A percentile compares a stretch with the other conserved stretches of the same genome.
Evolutionary conservation across 2,113 vertebrate species (phyloP).

Genomic region (Apistogramma diplotaenia): DNA sequence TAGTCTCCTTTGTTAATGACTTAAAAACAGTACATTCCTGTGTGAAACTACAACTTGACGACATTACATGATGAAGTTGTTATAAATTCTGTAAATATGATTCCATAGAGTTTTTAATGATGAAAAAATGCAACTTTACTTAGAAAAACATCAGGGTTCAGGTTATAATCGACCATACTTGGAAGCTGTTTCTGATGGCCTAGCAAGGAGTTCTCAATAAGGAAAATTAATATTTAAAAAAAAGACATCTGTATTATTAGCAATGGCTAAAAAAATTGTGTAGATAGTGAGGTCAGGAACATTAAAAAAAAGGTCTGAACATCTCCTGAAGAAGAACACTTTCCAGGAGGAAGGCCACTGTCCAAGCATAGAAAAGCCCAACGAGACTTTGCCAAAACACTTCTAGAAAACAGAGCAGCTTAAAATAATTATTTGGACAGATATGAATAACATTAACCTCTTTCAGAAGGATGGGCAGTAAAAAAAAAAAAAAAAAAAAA

Average conservation of each 20-base stretch:
- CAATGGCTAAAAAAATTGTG: too few species aligned
- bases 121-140: not conserved
- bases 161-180: not conserved
- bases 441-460: not conserved
- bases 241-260: too few species aligned
- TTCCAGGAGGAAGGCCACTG: not conserved
- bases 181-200: not conserved
- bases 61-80: not conserved
- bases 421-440: not conserved
- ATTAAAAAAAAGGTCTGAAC: too few species aligned
- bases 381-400: not conserved
- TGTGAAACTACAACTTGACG: not conserved
- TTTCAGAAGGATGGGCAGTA: not conserved
- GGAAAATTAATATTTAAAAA: too few species aligned
- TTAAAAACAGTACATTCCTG: not conserved
- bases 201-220: too few species aligned
- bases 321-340: not conserved
- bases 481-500: not conserved
- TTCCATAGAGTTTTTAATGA: too few species aligned
- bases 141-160: too few species aligned
- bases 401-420: not conserved
- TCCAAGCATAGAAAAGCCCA: not conserved
- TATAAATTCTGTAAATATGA: too few species aligned
- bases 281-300: too few species aligned
- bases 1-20: not conserved